phyloP scores from a whole-genome alignment of 2,888 invertebrate species.

The Harpagoxenus sublaevis region DNA sequence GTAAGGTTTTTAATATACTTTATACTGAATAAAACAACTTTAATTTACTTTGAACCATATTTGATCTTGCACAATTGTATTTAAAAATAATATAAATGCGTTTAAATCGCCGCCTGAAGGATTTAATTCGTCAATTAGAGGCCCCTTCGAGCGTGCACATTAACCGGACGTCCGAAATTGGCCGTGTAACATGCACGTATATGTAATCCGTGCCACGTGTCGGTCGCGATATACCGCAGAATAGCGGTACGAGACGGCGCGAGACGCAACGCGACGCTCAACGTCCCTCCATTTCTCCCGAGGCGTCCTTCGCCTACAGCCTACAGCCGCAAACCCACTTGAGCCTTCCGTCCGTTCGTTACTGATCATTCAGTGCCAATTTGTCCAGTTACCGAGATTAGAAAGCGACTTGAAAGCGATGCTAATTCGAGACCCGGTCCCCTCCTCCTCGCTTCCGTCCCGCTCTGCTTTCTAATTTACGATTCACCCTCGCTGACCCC shows the following conservation, averaged over 20 bases:
- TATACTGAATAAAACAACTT: background rate
- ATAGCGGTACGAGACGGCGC: conserved; percentile 47
- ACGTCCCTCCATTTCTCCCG: conserved; percentile 54
- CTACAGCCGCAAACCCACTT: conserved; percentile 73
- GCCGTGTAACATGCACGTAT: conserved; percentile 82
- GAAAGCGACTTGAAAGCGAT: conserved; percentile 82
- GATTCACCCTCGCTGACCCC: conserved; percentile 73
- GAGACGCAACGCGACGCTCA: conserved; percentile 47
- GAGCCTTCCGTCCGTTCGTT: conserved; percentile 76
- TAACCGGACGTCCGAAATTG: conserved; percentile 82
- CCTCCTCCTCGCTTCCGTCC: conserved; percentile 18
- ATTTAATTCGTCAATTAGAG: conserved; percentile 62
- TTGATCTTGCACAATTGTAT: background rate
- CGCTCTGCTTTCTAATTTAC: conserved; percentile 76
- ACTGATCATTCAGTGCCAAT: conserved; percentile 80
- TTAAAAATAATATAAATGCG: background rate
- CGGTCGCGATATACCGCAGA: conserved; percentile 54
- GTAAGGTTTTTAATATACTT: background rate
- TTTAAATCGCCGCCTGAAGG: conserved; percentile 36
- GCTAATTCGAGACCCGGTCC: conserved; percentile 73
- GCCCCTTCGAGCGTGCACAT: conserved; percentile 55
- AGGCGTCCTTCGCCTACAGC: conserved; percentile 61
- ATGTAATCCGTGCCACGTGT: conserved; percentile 85
- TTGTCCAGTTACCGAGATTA: conserved; percentile 81
- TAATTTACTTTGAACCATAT: background rate